Conservation (phyloP, 2,113 vertebrate species). For the Sander lucioperca region DNA sequence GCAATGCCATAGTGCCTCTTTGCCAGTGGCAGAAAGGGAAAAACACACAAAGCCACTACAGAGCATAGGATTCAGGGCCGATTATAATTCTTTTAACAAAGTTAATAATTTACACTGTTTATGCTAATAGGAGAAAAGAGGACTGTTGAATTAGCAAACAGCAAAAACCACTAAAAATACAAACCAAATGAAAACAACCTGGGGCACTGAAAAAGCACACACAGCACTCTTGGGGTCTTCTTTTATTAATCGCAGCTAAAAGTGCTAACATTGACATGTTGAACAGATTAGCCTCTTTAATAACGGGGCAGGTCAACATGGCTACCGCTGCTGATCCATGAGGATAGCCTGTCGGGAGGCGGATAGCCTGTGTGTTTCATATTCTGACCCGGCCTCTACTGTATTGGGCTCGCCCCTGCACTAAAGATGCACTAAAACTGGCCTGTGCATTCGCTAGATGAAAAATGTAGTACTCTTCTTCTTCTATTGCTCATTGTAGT, state of each 20-base stretch:
- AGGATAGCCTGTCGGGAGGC: conserved; percentile 85
- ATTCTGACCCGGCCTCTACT: conserved; percentile 67
- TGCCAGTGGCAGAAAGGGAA: conserved; percentile 71
- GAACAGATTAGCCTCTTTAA: conserved; percentile 92
- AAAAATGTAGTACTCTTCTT: background rate
- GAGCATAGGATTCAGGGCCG: conserved; percentile 54
- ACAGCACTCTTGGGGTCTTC: conserved; percentile 88
- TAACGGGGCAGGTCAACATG: conserved; percentile 86
- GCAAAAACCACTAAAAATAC: conserved; percentile 78
- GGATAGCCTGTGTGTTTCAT: conserved; percentile 74
- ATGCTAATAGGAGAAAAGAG: conserved; percentile 76
- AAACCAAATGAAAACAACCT: conserved; percentile 80
- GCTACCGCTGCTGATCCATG: conserved; percentile 83
- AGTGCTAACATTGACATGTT: conserved; percentile 95
- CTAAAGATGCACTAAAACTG: conserved; percentile 50
- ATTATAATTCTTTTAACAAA: conserved; percentile 81
- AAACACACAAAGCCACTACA: conserved; percentile 63
- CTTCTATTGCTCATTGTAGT: background rate
- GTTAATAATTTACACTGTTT: conserved; percentile 84
- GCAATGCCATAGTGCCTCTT: conserved; percentile 56
- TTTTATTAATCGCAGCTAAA: conserved; percentile 95
- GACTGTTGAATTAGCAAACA: conserved; percentile 81
- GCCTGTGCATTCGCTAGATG: background rate
- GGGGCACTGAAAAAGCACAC: conserved; percentile 81
- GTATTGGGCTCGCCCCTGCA: conserved; percentile 35